Evolutionary conservation across 1,140 invertebrate genomes (phyloP).

Genomic region (Ylistrum balloti): DNA sequence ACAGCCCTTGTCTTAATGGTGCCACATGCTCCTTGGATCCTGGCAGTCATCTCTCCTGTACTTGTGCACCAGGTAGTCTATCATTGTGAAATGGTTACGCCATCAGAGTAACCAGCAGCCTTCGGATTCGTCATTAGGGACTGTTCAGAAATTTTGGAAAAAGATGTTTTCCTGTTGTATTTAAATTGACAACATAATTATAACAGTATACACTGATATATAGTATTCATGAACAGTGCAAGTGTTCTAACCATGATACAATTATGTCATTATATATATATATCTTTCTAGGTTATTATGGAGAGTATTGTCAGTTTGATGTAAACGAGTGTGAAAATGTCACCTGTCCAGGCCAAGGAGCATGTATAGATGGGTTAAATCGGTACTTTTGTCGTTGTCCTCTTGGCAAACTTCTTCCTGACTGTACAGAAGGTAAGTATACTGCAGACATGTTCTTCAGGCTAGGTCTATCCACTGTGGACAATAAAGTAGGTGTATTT

Average conservation of each 20-base stretch:
- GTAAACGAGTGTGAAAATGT: constrained; percentile 11
- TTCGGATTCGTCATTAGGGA: too few species aligned
- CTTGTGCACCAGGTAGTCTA: not conserved
- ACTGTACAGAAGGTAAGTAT: constrained; percentile 36
- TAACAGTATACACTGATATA: too few species aligned
- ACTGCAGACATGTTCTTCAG: not conserved
- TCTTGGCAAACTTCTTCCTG: not conserved
- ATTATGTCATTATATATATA: too few species aligned
- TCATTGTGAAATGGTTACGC: too few species aligned
- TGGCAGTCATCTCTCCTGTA: not conserved
- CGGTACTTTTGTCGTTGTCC: constrained; percentile 44
- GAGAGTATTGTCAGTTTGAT: not conserved
- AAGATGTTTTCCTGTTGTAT: too few species aligned
- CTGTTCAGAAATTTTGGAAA: too few species aligned
- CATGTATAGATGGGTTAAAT: constrained; percentile 42
- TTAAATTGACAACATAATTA: too few species aligned
- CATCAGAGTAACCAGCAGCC: too few species aligned
- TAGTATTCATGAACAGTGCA: too few species aligned
- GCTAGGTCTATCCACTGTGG: too few species aligned
- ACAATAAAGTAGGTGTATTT: too few species aligned
- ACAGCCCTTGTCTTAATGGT: not conserved
- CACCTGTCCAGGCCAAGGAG: not conserved
- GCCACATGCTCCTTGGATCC: not conserved
- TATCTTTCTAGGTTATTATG: constrained; percentile 39
- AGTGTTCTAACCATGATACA: too few species aligned